These are phyloP conservation scores for Euthynnus affinis DNA, from an alignment of 2,797 vertebrate genomes.

Conservation along the genomic window DNA sequence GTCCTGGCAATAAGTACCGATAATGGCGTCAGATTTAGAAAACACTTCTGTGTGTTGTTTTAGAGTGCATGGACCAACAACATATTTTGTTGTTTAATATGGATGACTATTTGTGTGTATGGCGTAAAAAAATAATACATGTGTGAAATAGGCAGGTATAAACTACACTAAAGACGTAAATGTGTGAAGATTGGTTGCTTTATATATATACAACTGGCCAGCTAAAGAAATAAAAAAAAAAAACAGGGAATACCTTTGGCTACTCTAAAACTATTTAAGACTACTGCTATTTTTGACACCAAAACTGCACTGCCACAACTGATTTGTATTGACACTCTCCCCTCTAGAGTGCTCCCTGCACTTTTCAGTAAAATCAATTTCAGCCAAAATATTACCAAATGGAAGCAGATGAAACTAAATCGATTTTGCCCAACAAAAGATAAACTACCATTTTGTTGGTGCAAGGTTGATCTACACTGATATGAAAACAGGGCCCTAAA, in stretches of 20 bases:
- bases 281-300: conserved; percentile 9
- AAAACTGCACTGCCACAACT: conserved; percentile 20
- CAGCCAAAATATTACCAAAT: conserved; percentile 26
- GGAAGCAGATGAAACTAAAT: conserved; percentile 23
- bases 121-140: not conserved
- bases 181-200: not conserved
- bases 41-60: too few relatives aligned
- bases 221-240: not conserved
- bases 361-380: conserved; percentile 38
- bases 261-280: not conserved
- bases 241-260: not conserved
- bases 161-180: not conserved
- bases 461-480: conserved; percentile 8
- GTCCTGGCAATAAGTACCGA: too few relatives aligned
- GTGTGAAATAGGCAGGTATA: not conserved
- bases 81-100: too few relatives aligned
- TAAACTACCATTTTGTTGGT: not conserved
- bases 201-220: not conserved
- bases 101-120: not conserved
- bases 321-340: conserved; percentile 31
- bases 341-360: conserved; percentile 17
- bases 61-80: too few relatives aligned
- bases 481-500: not conserved
- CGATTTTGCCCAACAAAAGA: conserved; percentile 15
- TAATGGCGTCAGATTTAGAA: too few relatives aligned